These are phyloP conservation scores for Coregonus sp. DNA, from an alignment of 2,797 vertebrate genomes.

Conservation along the genomic window DNA sequence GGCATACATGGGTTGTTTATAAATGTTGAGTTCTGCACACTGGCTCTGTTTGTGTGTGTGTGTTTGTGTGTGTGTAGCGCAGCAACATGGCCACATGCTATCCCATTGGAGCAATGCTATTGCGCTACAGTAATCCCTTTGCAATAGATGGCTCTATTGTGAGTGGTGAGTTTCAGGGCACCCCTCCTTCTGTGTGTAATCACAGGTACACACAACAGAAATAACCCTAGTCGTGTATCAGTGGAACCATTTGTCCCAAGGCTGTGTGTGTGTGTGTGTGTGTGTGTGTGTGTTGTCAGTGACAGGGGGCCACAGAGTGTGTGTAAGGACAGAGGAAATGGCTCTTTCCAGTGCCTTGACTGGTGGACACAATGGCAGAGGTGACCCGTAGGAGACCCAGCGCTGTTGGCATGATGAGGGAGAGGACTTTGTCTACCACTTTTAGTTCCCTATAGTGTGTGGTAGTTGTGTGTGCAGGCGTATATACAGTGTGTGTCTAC, in stretches of 20 bases:
- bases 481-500: slow-evolving; percentile 10
- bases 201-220: slow-evolving; percentile 27
- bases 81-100: background rate
- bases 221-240: background rate
- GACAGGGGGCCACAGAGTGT: no score
- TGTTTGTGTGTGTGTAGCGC: background rate
- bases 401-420: slow-evolving; percentile 45
- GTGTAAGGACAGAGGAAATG: no score
- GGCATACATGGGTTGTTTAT: no score
- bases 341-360: slow-evolving; percentile 43
- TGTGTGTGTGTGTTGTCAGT: slow-evolving; percentile 50
- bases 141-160: slow-evolving; percentile 4
- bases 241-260: background rate
- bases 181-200: slow-evolving; percentile 33
- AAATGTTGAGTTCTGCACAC: background rate
- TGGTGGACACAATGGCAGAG: background rate
- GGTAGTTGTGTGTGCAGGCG: background rate
- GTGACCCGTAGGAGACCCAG: no score
- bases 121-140: background rate
- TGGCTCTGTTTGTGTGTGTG: slow-evolving; percentile 7
- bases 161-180: slow-evolving; percentile 20
- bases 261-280: slow-evolving; percentile 2
- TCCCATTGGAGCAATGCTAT: background rate
- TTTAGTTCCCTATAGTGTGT: slow-evolving; percentile 14
- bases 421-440: slow-evolving; percentile 3